These are phyloP conservation scores for Donacobius atricapilla DNA, from an alignment of 2,113 vertebrate species.

Conservation along the genomic window DNA sequence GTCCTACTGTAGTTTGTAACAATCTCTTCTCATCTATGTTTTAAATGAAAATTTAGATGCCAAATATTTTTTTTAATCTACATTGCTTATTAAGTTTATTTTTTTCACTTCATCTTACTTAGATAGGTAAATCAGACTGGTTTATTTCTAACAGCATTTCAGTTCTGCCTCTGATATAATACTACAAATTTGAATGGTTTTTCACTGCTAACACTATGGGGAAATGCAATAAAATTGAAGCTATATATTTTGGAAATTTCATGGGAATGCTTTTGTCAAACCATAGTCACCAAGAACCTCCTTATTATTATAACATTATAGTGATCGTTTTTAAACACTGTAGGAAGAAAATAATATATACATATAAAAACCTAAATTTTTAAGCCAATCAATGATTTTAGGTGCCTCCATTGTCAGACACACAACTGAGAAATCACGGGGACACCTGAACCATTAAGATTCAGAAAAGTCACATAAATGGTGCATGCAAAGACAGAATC, in stretches of 20 bases:
- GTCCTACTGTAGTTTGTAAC: background rate
- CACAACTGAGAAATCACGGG: background rate
- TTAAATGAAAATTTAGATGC: constrained; percentile 13
- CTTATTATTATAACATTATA: background rate
- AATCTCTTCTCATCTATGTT: background rate
- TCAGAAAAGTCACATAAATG: background rate
- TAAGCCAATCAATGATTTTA: background rate
- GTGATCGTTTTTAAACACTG: background rate
- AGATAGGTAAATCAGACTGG: background rate
- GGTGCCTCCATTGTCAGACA: background rate
- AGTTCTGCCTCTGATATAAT: background rate
- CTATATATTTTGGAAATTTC: constrained; percentile 23
- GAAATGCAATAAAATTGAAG: constrained; percentile 21
- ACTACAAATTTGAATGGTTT: background rate
- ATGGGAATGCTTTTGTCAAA: background rate
- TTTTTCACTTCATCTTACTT: constrained; percentile 20
- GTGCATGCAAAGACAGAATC: background rate
- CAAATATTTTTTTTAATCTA: constrained; percentile 25
- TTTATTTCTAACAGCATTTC: constrained; percentile 35
- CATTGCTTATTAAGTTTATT: background rate
- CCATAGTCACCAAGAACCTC: background rate
- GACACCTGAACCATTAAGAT: background rate
- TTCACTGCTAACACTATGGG: background rate
- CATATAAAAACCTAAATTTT: background rate
- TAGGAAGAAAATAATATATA: background rate